phyloP scores from a whole-genome alignment of 2,797 vertebrate genomes.

The Hoplostethus atlanticus region DNA sequence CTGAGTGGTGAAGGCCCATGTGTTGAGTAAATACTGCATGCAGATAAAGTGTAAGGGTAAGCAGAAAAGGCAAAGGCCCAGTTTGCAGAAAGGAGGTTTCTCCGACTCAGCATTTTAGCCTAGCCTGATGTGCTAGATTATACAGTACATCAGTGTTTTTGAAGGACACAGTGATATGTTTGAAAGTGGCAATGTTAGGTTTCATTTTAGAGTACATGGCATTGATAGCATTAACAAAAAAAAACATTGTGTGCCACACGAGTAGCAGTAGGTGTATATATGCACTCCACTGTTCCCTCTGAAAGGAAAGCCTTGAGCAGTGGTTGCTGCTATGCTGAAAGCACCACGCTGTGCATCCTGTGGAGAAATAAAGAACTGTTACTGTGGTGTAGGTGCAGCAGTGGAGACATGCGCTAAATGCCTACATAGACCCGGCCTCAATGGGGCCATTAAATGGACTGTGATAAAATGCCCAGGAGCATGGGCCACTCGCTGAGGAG shows the following conservation, averaged over 20 bases:
- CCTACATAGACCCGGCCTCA: conserved; percentile 29
- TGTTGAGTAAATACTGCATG: conserved; percentile 81
- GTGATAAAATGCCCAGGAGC: conserved; percentile 55
- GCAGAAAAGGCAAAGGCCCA: conserved; percentile 72
- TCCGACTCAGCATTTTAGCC: conserved; percentile 73
- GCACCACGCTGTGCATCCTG: conserved; percentile 6
- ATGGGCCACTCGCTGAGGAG: conserved; percentile 30
- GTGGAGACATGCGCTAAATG: conserved; percentile 43
- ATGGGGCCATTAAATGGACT: conserved; percentile 49
- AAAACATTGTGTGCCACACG: background rate
- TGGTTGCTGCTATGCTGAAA: conserved; percentile 7
- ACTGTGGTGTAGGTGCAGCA: conserved; percentile 11
- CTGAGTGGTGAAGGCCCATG: conserved; percentile 54
- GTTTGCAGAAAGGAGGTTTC: conserved; percentile 62
- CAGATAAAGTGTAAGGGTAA: conserved; percentile 79
- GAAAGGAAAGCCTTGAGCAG: conserved; percentile 18
- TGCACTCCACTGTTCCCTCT: background rate
- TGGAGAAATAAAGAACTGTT: background rate
- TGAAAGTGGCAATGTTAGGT: conserved; percentile 47
- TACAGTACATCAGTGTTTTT: conserved; percentile 49
- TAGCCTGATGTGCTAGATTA: conserved; percentile 61
- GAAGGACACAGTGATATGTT: conserved; percentile 48
- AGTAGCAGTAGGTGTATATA: conserved; percentile 3
- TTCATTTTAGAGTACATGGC: conserved; percentile 31
- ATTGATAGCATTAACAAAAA: conserved; percentile 14